phyloP scores from a whole-genome alignment of 2,113 vertebrate genomes.

The Melanerpes aurifrons region DNA sequence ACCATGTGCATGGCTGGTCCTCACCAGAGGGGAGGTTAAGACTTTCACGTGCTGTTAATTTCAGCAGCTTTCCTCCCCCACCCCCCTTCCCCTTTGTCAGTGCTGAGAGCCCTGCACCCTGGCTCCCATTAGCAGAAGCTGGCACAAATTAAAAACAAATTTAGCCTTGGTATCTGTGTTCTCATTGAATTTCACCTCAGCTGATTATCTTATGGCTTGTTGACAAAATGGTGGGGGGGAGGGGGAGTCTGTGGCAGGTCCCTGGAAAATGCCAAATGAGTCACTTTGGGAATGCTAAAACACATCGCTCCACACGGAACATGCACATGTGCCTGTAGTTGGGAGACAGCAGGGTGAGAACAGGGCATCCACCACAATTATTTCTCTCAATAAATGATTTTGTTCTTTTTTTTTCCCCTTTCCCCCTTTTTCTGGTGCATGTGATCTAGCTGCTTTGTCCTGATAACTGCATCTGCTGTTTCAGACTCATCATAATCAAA shows the following conservation, averaged over 20 bases:
- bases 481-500: slow-evolving; percentile 59
- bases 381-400: neutral
- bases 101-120: neutral
- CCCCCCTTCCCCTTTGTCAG: neutral
- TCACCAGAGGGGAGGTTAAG: slow-evolving; percentile 16
- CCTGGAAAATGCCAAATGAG: slow-evolving; percentile 61
- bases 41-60: neutral
- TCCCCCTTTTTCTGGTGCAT: neutral
- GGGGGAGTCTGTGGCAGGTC: neutral
- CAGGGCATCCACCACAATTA: neutral
- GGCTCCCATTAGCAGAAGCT: slow-evolving; percentile 22
- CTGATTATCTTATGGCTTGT: slow-evolving; percentile 36
- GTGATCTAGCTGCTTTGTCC: slow-evolving; percentile 33
- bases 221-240: slow-evolving; percentile 39
- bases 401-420: neutral
- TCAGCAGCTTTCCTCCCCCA: neutral
- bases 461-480: slow-evolving; percentile 53
- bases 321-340: neutral
- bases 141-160: slow-evolving; percentile 56
- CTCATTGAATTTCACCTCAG: neutral
- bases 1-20: neutral
- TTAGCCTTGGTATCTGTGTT: slow-evolving; percentile 25
- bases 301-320: neutral
- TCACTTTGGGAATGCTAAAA: slow-evolving; percentile 33
- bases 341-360: neutral